Conservation (phyloP, 2,113 vertebrate species). For the Uria aalge region DNA sequence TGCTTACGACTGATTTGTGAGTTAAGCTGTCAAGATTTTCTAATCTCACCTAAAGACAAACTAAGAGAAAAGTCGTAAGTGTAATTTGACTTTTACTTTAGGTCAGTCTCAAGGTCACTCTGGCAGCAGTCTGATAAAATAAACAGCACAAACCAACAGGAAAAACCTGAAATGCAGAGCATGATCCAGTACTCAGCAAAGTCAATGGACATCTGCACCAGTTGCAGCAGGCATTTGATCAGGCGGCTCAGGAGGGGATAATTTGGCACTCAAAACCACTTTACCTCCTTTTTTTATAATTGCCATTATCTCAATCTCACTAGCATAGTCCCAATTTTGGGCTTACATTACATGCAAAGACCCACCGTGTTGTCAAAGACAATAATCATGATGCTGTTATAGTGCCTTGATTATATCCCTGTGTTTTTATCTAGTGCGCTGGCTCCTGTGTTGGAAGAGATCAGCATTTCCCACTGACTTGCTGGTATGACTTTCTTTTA, state of each 20-base stretch:
- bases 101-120: not conserved
- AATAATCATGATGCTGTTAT: not conserved
- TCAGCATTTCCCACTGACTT: not conserved
- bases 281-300: not conserved
- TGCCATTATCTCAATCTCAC: not conserved
- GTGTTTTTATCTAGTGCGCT: not conserved
- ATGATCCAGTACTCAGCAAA: not conserved
- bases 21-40: not conserved
- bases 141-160: not conserved
- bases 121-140: not conserved
- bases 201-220: not conserved
- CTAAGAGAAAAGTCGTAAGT: not conserved
- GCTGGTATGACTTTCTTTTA: not conserved
- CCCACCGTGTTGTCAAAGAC: not conserved
- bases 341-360: not conserved
- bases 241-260: not conserved
- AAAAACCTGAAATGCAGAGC: not conserved
- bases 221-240: not conserved
- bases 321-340: not conserved
- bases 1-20: not conserved
- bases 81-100: not conserved
- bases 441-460: not conserved
- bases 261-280: not conserved
- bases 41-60: not conserved
- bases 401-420: not conserved